These are phyloP conservation scores for Chrysolophus pictus DNA, from an alignment of 2,797 vertebrate genomes.

Conservation along the genomic window DNA sequence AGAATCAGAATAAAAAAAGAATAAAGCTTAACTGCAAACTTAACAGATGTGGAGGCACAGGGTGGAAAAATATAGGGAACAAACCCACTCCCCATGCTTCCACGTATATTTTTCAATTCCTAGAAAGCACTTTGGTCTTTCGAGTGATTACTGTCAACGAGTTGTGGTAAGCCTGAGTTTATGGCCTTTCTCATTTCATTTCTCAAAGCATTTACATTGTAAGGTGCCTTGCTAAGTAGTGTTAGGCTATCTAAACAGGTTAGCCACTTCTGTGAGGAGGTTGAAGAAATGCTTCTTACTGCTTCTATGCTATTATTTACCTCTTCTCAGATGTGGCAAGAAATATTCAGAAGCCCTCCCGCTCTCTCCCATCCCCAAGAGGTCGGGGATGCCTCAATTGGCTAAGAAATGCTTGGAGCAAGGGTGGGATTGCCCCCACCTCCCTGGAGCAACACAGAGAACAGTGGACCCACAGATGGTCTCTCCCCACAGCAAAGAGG, in stretches of 20 bases:
- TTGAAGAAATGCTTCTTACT: background rate
- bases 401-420: background rate
- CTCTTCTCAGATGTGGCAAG: background rate
- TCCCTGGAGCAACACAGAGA: background rate
- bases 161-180: background rate
- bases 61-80: background rate
- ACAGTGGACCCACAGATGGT: rapidly evolving
- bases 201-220: background rate
- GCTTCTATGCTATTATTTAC: background rate
- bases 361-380: background rate
- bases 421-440: rapidly evolving
- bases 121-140: background rate
- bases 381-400: rapidly evolving
- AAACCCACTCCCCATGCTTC: background rate
- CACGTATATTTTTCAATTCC: background rate
- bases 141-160: background rate
- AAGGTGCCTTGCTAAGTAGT: rapidly evolving
- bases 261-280: background rate
- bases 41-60: background rate
- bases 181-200: background rate
- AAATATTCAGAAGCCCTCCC: background rate
- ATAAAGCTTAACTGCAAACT: background rate
- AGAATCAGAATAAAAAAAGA: background rate
- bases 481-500: background rate
- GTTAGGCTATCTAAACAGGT: background rate